phyloP scores from a whole-genome alignment of 2,888 invertebrate species.

The Halictus quadricinctus region DNA sequence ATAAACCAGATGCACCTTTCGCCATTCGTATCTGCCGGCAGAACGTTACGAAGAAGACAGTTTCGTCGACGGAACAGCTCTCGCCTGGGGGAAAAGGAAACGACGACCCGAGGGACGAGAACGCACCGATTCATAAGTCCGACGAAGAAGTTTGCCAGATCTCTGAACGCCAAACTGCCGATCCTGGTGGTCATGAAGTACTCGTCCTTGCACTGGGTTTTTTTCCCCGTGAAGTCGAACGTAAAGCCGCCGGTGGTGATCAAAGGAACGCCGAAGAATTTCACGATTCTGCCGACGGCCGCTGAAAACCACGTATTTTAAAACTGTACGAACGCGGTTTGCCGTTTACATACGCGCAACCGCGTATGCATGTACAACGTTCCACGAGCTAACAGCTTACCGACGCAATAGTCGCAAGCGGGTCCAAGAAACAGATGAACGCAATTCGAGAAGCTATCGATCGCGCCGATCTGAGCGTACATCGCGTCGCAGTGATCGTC shows the following conservation, averaged over 20 bases:
- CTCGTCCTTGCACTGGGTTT: conserved; percentile 88
- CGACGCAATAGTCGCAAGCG: conserved; percentile 91
- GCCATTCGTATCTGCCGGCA: conserved; percentile 86
- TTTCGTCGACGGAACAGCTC: background rate
- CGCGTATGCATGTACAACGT: background rate
- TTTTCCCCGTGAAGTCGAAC: conserved; percentile 89
- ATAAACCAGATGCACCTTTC: conserved; percentile 88
- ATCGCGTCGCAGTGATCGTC: conserved; percentile 90
- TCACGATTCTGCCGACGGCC: conserved; percentile 90
- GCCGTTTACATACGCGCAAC: too few species aligned
- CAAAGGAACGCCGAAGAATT: conserved; percentile 90
- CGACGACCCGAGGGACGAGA: background rate
- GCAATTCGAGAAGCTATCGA: conserved; percentile 89
- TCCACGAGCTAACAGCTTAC: conserved; percentile 83
- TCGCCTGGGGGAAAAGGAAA: background rate
- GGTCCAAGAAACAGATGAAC: conserved; percentile 92
- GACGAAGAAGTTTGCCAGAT: conserved; percentile 88
- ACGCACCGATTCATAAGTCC: conserved; percentile 88
- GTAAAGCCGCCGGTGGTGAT: conserved; percentile 92
- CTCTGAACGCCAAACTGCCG: conserved; percentile 89
- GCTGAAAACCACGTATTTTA: conserved; percentile 84
- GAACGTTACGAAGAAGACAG: background rate
- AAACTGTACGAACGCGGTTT: too few species aligned
- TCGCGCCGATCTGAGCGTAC: conserved; percentile 88
- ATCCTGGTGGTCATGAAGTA: conserved; percentile 91